Conservation (phyloP, 2,113 vertebrate species). For the Psilopsiagon aymara region DNA sequence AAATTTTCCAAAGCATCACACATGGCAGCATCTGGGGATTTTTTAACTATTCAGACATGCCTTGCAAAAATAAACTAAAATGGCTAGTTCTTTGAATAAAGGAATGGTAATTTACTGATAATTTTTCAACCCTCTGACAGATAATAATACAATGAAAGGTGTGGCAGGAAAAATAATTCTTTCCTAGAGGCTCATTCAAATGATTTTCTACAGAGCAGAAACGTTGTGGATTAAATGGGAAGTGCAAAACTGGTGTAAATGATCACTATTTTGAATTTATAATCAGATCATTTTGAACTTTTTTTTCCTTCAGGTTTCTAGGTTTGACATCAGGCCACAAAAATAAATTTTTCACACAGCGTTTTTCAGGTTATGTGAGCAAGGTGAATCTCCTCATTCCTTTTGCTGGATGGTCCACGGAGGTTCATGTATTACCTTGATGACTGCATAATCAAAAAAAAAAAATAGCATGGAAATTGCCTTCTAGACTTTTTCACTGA, state of each 20-base stretch:
- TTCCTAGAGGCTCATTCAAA: neutral
- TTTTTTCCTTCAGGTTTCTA: neutral
- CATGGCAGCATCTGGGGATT: neutral
- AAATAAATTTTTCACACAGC: neutral
- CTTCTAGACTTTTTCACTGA: neutral
- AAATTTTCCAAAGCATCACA: neutral
- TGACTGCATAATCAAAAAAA: conserved; percentile 13
- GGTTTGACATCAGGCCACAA: neutral
- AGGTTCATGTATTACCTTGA: neutral
- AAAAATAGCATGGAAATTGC: neutral
- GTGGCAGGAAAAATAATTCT: neutral
- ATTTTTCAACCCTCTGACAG: neutral
- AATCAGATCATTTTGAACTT: neutral
- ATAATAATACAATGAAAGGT: neutral
- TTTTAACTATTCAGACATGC: neutral
- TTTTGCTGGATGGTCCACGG: neutral
- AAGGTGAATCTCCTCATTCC: neutral
- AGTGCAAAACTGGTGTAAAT: neutral
- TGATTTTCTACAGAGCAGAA: neutral
- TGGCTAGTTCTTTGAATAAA: neutral
- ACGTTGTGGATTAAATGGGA: neutral
- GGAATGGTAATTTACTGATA: neutral
- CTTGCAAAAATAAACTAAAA: neutral
- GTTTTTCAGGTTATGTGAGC: neutral
- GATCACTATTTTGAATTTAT: neutral